Conservation (phyloP, 2,113 vertebrate genomes). For the Bos taurus region DNA sequence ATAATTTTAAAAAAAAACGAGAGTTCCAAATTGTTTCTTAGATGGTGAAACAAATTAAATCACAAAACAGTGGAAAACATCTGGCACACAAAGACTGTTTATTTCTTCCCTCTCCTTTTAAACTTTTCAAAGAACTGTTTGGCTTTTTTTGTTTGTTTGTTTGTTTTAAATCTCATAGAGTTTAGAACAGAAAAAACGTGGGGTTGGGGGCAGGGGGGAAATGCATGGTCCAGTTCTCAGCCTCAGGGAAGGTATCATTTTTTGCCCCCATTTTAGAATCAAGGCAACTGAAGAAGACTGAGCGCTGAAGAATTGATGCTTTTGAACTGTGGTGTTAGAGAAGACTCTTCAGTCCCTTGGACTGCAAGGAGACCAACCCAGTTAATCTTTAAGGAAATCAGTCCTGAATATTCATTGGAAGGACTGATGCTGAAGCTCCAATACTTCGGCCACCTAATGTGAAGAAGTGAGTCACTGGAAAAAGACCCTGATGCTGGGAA, state of each 20-base stretch:
- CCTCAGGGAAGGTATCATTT: neutral
- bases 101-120: neutral
- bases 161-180: neutral
- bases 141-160: neutral
- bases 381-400: neutral
- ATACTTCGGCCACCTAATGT: neutral
- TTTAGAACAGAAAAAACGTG: neutral
- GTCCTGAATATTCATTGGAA: neutral
- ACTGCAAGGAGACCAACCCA: neutral
- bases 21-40: neutral
- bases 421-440: neutral
- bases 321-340: neutral
- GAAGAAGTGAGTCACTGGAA: neutral
- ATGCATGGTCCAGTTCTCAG: neutral
- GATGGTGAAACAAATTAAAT: neutral
- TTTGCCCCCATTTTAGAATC: neutral
- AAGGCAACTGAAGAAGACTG: neutral
- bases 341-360: neutral
- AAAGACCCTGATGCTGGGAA: neutral
- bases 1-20: neutral
- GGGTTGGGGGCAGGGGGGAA: rapidly evolving
- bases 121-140: neutral
- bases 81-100: neutral
- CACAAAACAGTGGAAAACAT: neutral
- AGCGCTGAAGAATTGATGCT: neutral